Evolutionary conservation across 2,113 vertebrate species (phyloP).

Genomic region (Raja brachyura): DNA sequence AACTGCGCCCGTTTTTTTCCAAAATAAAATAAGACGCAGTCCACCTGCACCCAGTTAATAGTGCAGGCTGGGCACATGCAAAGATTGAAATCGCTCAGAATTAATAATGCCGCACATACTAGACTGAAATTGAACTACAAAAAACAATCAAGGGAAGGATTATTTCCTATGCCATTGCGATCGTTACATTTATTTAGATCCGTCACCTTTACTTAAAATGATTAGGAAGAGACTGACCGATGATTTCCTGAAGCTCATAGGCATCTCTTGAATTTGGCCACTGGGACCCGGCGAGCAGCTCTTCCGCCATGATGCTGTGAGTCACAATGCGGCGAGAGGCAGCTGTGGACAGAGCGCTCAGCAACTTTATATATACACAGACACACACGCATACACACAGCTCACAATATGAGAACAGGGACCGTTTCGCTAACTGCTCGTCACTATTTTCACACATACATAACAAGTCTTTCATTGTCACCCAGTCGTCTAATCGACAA

Average conservation of each 20-base stretch:
- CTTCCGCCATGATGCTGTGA: constrained; percentile 34
- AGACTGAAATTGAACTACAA: neutral
- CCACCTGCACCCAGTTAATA: neutral
- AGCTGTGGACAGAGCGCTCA: neutral
- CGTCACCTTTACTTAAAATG: neutral
- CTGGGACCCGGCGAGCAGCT: constrained; percentile 11
- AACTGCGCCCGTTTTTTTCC: neutral
- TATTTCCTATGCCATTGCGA: neutral
- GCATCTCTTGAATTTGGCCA: constrained; percentile 32
- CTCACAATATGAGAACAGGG: neutral
- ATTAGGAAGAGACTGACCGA: constrained; percentile 22
- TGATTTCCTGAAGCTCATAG: constrained; percentile 15
- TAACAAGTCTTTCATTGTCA: too few relatives aligned
- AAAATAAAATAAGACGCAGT: neutral
- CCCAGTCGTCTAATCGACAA: too few relatives aligned
- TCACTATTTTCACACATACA: neutral
- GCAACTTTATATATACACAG: neutral
- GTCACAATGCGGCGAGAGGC: constrained; percentile 22
- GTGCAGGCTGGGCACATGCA: neutral
- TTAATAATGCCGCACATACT: neutral
- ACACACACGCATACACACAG: neutral
- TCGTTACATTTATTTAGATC: neutral
- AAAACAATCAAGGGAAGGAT: neutral
- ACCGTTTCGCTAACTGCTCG: neutral
- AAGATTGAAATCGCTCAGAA: neutral